Conservation (phyloP, 2,797 vertebrate genomes). For the Meriones psammophilus region DNA sequence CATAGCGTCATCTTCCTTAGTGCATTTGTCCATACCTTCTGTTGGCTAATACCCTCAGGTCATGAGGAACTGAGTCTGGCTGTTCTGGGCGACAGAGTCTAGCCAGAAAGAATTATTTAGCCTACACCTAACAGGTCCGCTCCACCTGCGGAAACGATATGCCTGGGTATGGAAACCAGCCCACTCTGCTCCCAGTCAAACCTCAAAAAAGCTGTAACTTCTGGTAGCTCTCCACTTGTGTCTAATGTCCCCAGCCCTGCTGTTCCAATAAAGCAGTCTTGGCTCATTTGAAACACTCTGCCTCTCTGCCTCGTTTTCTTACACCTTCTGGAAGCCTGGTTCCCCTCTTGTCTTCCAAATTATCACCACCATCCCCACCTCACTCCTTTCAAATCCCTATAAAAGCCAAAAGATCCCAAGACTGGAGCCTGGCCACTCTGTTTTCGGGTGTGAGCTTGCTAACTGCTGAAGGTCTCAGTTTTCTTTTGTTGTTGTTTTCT, state of each 20-base stretch:
- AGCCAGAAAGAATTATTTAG: too few relatives aligned
- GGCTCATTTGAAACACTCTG: neutral
- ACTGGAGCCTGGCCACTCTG: neutral
- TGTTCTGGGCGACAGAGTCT: neutral
- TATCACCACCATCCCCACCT: neutral
- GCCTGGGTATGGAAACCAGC: neutral
- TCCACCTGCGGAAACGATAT: neutral
- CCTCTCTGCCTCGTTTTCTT: neutral
- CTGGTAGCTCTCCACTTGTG: neutral
- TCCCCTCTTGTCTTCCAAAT: neutral
- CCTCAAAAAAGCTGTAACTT: neutral
- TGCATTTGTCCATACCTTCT: neutral
- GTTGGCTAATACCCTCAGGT: neutral
- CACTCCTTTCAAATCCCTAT: neutral
- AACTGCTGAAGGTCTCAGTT: neutral
- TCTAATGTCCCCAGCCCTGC: neutral
- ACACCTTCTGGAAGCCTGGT: neutral
- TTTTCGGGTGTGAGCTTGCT: neutral
- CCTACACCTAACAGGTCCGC: neutral
- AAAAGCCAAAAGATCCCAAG: conserved; percentile 43
- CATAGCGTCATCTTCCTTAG: neutral
- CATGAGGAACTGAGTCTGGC: neutral
- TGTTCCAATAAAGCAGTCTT: neutral
- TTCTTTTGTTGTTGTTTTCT: neutral
- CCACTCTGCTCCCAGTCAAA: neutral